These are phyloP conservation scores for Cherax destructor DNA, from an alignment of 1,140 invertebrate species.

Conservation along the genomic window DNA sequence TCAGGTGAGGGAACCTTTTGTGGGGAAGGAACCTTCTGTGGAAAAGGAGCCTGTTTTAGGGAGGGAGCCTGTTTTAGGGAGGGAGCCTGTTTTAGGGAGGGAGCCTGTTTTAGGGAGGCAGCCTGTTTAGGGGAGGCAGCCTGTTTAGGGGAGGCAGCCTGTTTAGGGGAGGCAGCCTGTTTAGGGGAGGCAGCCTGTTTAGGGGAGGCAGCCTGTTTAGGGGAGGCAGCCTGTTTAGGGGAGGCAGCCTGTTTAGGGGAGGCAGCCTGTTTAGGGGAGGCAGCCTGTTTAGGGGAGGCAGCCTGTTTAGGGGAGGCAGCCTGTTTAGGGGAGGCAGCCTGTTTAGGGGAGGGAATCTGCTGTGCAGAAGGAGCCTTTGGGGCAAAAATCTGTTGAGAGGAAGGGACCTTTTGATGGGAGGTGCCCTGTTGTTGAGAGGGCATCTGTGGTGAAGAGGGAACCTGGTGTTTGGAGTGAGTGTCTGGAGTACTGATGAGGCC, in stretches of 20 bases:
- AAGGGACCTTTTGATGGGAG: constrained; percentile 12
- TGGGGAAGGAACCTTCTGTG: constrained; percentile 3
- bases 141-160: constrained; percentile 4
- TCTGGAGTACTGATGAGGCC: constrained; percentile 20
- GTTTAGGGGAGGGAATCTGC: background rate
- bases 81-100: background rate
- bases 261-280: too few species aligned
- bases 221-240: background rate
- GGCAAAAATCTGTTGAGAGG: background rate
- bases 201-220: background rate
- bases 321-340: background rate
- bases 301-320: background rate
- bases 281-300: constrained; percentile 7
- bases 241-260: constrained; percentile 7
- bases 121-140: too few species aligned
- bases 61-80: background rate
- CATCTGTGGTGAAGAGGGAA: background rate
- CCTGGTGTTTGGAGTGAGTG: constrained; percentile 25
- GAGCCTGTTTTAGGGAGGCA: constrained; percentile 4
- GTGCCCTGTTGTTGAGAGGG: background rate
- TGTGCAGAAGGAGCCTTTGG: background rate
- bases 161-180: background rate
- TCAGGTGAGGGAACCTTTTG: background rate
- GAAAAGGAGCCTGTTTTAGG: background rate
- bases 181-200: background rate